phyloP scores from a whole-genome alignment of 2,888 invertebrate species.

The Mylabris sibirica region DNA sequence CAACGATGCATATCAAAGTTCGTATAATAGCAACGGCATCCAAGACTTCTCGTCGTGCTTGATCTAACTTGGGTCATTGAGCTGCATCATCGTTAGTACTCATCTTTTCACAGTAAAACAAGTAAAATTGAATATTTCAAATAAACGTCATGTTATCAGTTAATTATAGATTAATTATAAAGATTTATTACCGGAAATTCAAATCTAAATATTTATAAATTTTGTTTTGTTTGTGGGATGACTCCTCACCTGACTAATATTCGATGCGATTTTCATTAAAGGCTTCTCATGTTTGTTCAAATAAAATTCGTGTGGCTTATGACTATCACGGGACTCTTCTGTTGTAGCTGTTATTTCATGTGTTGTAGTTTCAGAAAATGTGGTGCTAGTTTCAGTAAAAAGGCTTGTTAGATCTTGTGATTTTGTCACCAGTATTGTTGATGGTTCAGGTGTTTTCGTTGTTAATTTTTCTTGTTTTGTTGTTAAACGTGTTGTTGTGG shows the following conservation, averaged over 20 bases:
- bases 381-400: constrained; percentile 54
- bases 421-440: constrained; percentile 43
- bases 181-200: neutral
- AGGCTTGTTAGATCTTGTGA: constrained; percentile 28
- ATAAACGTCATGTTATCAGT: neutral
- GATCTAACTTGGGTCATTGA: constrained; percentile 47
- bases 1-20: constrained; percentile 50
- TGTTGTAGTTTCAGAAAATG: constrained; percentile 67
- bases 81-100: constrained; percentile 35
- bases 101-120: constrained; percentile 24
- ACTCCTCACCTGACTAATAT: constrained; percentile 58
- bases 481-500: constrained; percentile 25
- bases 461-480: constrained; percentile 28
- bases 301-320: constrained; percentile 62
- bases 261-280: constrained; percentile 57
- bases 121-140: constrained; percentile 23
- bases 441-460: constrained; percentile 31
- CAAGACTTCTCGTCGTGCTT: constrained; percentile 41
- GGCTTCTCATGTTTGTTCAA: constrained; percentile 57
- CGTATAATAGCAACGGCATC: constrained; percentile 42
- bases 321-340: constrained; percentile 63
- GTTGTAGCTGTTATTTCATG: constrained; percentile 64
- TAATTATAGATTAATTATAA: neutral
- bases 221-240: neutral
- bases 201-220: neutral